A percentile compares a stretch with the other conserved stretches of the same genome.
Conservation (phyloP, 2,797 vertebrate genomes). For the Menidia menidia region DNA sequence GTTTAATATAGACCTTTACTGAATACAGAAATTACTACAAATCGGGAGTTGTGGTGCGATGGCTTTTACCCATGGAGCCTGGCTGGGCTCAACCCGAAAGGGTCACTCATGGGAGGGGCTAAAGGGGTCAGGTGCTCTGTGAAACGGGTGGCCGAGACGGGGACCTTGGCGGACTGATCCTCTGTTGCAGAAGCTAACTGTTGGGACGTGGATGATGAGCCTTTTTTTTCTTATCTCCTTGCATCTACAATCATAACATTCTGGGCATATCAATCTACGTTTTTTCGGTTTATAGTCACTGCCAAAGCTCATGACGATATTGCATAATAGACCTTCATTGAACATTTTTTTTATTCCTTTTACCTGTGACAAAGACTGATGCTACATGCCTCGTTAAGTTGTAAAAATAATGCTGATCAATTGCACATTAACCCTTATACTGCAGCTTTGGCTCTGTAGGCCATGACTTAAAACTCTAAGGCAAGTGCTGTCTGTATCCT, state of each 20-base stretch:
- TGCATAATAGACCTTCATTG: too few species aligned
- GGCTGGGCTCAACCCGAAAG: too few species aligned
- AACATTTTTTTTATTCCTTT: background rate
- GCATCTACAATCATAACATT: background rate
- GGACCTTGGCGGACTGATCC: too few species aligned
- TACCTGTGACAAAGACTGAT: background rate
- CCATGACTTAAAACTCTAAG: slow-evolving; percentile 14
- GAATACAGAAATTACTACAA: slow-evolving; percentile 25
- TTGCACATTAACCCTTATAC: slow-evolving; percentile 1
- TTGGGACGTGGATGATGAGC: too few species aligned
- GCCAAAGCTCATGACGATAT: background rate
- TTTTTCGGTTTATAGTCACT: background rate
- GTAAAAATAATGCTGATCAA: background rate
- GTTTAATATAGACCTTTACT: slow-evolving; percentile 33
- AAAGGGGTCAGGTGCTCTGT: too few species aligned
- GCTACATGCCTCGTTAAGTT: background rate
- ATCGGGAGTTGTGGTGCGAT: too few species aligned
- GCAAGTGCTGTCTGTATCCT: slow-evolving; percentile 18
- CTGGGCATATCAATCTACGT: background rate
- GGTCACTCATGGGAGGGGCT: too few species aligned
- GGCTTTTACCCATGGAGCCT: too few species aligned
- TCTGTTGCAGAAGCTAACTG: too few species aligned
- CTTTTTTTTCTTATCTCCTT: too few species aligned
- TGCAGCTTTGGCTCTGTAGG: slow-evolving; percentile 12
- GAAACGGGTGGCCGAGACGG: too few species aligned